Evolutionary conservation across 2,888 invertebrate species (phyloP).

Genomic region (Eledone cirrhosa): DNA sequence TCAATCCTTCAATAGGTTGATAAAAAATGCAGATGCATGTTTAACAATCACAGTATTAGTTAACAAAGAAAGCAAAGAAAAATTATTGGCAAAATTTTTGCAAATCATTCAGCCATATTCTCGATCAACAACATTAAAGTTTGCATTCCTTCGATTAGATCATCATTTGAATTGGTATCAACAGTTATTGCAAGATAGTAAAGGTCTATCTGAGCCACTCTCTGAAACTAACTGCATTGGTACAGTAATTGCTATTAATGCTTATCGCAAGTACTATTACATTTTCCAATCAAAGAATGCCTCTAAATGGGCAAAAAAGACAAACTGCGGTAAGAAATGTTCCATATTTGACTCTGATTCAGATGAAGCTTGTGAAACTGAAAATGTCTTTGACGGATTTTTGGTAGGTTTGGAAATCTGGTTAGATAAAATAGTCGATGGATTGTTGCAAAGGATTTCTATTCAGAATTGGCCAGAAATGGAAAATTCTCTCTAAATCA

Average conservation of each 20-base stretch:
- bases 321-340: neutral
- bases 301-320: slow-evolving; percentile 44
- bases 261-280: slow-evolving; percentile 96
- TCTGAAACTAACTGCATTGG: slow-evolving; percentile 94
- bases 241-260: slow-evolving; percentile 89
- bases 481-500: slow-evolving; percentile 17
- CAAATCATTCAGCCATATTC: slow-evolving; percentile 94
- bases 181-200: slow-evolving; percentile 79
- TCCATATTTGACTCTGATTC: slow-evolving; percentile 11
- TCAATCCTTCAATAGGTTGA: slow-evolving; percentile 94
- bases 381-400: slow-evolving; percentile 43
- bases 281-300: slow-evolving; percentile 81
- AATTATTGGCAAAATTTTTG: slow-evolving; percentile 89
- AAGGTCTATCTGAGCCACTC: slow-evolving; percentile 79
- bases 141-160: slow-evolving; percentile 91
- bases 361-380: neutral
- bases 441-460: slow-evolving; percentile 92
- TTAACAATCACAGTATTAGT: slow-evolving; percentile 91
- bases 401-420: slow-evolving; percentile 90
- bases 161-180: slow-evolving; percentile 94
- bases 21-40: slow-evolving; percentile 91
- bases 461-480: slow-evolving; percentile 92
- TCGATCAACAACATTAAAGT: slow-evolving; percentile 91
- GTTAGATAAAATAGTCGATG: slow-evolving; percentile 96
- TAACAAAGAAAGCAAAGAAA: slow-evolving; percentile 86